Evolutionary conservation across 2,888 invertebrate genomes (phyloP).

Genomic region (Escarpia spicata): DNA sequence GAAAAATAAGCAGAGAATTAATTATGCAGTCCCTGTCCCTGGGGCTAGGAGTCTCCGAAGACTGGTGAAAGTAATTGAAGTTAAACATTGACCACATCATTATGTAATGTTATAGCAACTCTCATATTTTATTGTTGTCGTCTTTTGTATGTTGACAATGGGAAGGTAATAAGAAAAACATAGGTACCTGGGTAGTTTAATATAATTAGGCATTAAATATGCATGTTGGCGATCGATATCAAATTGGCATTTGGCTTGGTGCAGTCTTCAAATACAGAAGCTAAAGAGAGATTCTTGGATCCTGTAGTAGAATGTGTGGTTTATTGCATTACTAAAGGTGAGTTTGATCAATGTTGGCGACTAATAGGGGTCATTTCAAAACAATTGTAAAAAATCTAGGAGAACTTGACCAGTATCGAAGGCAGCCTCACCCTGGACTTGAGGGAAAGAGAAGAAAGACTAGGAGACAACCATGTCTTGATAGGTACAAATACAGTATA

Average conservation of each 20-base stretch:
- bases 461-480: too few species aligned
- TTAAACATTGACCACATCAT: neutral
- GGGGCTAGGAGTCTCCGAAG: neutral
- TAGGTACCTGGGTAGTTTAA: neutral
- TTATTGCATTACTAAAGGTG: neutral
- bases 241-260: neutral
- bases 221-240: neutral
- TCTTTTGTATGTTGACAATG: neutral
- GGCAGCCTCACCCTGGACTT: too few species aligned
- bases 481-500: too few species aligned
- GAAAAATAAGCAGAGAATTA: neutral
- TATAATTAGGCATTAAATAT: constrained; percentile 3
- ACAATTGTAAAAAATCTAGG: neutral
- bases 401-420: too few species aligned
- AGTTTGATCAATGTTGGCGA: neutral
- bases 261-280: neutral
- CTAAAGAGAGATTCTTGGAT: neutral
- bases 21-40: neutral
- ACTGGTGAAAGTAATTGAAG: neutral
- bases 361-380: neutral
- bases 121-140: neutral
- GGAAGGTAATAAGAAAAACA: neutral
- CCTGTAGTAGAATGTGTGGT: neutral
- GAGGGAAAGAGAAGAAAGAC: too few species aligned
- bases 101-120: neutral